phyloP scores from a whole-genome alignment of 1,140 invertebrate species.

The Anadara kagoshimensis region DNA sequence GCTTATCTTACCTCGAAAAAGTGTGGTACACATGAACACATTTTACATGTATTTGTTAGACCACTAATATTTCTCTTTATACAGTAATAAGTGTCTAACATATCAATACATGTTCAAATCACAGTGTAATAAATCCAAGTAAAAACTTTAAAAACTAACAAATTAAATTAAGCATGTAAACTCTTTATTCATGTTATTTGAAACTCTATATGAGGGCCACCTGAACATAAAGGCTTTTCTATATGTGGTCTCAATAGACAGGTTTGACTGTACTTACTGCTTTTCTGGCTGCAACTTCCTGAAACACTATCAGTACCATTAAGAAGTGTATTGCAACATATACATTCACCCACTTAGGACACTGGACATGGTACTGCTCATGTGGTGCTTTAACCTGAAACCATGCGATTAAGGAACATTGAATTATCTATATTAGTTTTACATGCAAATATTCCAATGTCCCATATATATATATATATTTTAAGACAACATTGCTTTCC shows the following conservation, averaged over 20 bases:
- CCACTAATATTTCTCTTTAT: not conserved
- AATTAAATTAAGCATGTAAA: too few species aligned
- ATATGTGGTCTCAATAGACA: not conserved
- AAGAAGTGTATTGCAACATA: conserved; percentile 39
- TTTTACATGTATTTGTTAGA: not conserved
- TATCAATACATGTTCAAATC: not conserved
- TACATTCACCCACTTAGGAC: conserved; percentile 23
- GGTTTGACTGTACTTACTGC: conserved; percentile 15
- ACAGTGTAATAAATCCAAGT: not conserved
- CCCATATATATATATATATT: not conserved
- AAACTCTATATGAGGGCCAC: not conserved
- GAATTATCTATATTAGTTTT: not conserved
- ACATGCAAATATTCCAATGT: too few species aligned
- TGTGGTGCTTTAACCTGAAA: conserved; percentile 43
- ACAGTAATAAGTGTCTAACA: not conserved
- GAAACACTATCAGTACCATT: conserved; percentile 17
- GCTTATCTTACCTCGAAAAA: not conserved
- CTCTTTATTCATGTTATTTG: not conserved
- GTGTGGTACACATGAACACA: not conserved
- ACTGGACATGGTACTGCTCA: conserved; percentile 26
- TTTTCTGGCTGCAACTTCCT: conserved; percentile 32
- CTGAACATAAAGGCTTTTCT: not conserved
- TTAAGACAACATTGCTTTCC: not conserved
- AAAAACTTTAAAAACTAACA: too few species aligned
- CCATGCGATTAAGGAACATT: not conserved